Evolutionary conservation across 53 echinoderm and acorn worm genomes (phyloP).

Genomic region (Stichopus horrens): DNA sequence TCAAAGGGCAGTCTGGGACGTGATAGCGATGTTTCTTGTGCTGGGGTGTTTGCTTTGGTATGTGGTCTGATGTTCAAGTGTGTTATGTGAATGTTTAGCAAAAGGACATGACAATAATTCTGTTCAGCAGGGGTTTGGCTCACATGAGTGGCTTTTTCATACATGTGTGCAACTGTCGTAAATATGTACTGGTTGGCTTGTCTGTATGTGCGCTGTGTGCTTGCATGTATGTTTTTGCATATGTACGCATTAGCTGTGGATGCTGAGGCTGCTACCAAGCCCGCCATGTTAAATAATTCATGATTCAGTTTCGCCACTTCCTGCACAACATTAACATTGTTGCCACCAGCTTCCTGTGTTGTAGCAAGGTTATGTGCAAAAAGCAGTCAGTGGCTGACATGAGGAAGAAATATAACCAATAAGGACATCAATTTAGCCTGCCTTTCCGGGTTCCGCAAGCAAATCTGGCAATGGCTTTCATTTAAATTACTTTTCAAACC

Average conservation of each 20-base stretch:
- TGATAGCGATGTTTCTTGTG: constrained; percentile 1
- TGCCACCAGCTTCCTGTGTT: constrained; percentile 31
- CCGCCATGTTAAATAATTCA: neutral
- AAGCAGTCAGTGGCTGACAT: constrained; percentile 12
- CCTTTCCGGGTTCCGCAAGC: neutral
- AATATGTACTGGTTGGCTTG: neutral
- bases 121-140: neutral
- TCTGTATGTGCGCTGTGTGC: neutral
- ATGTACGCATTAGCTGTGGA: neutral
- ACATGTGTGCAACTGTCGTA: neutral
- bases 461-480: too few species aligned
- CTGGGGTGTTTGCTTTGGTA: constrained; percentile 39
- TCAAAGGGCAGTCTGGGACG: constrained; percentile 43
- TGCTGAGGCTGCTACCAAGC: neutral
- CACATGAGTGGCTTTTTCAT: constrained; percentile 4
- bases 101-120: neutral
- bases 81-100: neutral
- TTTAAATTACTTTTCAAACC: too few species aligned
- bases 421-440: neutral
- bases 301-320: constrained; percentile 29
- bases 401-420: neutral
- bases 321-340: constrained; percentile 40
- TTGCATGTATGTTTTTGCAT: neutral
- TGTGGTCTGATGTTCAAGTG: constrained; percentile 36
- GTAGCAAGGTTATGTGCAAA: constrained; percentile 12